Evolutionary conservation across 2,797 vertebrate genomes (phyloP).

Genomic region (Platyrinchus mystaceus): DNA sequence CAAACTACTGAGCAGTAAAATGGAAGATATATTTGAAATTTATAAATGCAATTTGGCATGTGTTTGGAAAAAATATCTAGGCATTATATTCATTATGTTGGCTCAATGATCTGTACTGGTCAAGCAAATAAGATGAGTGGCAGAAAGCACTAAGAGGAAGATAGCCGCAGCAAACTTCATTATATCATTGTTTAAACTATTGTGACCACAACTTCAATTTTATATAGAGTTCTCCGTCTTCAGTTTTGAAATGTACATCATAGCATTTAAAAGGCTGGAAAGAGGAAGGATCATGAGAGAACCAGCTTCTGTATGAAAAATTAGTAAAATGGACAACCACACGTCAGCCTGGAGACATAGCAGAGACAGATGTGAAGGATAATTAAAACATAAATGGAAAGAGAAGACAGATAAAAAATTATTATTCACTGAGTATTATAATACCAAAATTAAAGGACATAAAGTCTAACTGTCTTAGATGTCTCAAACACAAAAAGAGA

Average conservation of each 20-base stretch:
- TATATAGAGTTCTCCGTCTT: background rate
- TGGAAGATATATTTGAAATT: background rate
- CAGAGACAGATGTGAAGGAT: background rate
- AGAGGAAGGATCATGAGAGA: background rate
- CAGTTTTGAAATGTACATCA: background rate
- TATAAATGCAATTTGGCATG: background rate
- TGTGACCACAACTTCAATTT: background rate
- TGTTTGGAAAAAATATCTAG: background rate
- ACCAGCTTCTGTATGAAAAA: background rate
- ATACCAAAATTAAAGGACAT: background rate
- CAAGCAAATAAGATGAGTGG: background rate
- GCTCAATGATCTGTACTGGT: background rate
- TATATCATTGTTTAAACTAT: background rate
- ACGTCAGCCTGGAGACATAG: background rate
- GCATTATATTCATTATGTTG: background rate
- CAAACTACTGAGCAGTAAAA: background rate
- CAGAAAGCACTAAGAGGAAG: background rate
- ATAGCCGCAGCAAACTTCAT: background rate
- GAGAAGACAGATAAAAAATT: background rate
- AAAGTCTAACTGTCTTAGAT: background rate
- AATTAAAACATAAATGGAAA: background rate
- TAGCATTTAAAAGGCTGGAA: background rate
- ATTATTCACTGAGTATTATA: background rate
- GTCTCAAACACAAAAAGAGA: background rate
- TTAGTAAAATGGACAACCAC: background rate